A percentile compares a stretch with the other conserved stretches of the same genome.
Evolutionary conservation across 2,797 vertebrate species (phyloP).

Genomic region (Antennarius maculatus): DNA sequence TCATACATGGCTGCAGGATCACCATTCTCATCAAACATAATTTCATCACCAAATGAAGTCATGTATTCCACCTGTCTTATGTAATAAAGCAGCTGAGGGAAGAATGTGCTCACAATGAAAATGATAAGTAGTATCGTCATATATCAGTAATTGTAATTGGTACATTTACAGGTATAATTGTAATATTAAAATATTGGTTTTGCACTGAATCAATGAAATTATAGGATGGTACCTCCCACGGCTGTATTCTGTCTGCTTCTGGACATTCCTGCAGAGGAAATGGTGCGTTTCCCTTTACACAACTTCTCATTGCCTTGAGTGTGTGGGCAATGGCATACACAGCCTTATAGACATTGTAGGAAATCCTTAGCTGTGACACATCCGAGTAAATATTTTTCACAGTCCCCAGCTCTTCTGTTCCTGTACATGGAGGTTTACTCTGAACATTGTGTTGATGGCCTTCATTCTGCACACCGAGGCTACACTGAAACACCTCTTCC

Average conservation of each 20-base stretch:
- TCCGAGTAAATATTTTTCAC: conserved; percentile 83
- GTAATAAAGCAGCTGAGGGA: conserved; percentile 79
- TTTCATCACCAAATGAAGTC: conserved; percentile 79
- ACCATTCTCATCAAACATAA: conserved; percentile 82
- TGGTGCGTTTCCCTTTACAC: conserved; percentile 69
- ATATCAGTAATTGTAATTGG: too few relatives aligned
- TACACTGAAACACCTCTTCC: conserved; percentile 83
- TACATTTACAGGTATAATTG: too few relatives aligned
- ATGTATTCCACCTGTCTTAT: conserved; percentile 76
- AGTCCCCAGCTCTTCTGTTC: conserved; percentile 73
- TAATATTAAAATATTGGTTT: background rate
- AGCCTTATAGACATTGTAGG: conserved; percentile 86
- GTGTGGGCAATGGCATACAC: conserved; percentile 80
- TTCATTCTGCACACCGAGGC: conserved; percentile 42
- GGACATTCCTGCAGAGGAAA: conserved; percentile 70
- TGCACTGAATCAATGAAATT: background rate
- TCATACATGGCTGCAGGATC: conserved; percentile 83
- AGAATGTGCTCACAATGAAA: too few relatives aligned
- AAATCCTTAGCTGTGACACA: conserved; percentile 85
- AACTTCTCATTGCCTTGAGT: conserved; percentile 73
- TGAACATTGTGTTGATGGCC: conserved; percentile 19
- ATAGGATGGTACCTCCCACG: conserved; percentile 78
- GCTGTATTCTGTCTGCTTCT: conserved; percentile 65
- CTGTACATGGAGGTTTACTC: conserved; percentile 71
- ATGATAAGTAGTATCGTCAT: background rate